Evolutionary conservation across 1,140 invertebrate species (phyloP), one percentile per base, ranked within the genome.

Genomic region (Apis cerana): DNA sequence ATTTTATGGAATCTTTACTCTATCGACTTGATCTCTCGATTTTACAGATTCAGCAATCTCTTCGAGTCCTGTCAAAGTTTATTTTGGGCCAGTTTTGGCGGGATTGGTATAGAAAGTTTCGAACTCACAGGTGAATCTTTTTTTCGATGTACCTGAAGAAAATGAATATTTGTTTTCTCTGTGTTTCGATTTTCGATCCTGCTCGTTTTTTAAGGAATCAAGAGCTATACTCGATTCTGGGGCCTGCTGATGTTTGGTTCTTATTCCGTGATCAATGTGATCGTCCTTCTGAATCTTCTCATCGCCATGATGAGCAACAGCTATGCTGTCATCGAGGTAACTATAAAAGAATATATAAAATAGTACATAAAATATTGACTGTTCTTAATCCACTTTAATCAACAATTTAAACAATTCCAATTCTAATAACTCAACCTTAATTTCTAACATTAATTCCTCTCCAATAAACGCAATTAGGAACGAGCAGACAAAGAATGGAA

Each of bases 221-320:
- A 97, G 91, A 95, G 95, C 0, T 97, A 97, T 90, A 97, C 97
- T 2, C 93, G 97, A 75, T 97, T 97, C 91, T 97, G 97, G 97
- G 97, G 96, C 50, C 92, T 97, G 78, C 94, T 97, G 74, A 97
- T 97, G 96, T 97, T 97, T 86, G 97, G 97, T 48, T 96, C 96
- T 3, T 97, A 97, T 92, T 97, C 96, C 74, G 97, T 97, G 69
- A 98, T 98, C 92, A 97, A 97, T 89, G 96, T 98, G 82, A 97
- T 98, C 89, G 97, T 98, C 23, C 94, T 98, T 23, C 93, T 98
- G 80, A 98, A 98, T 93, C 95, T 98, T 79, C 95, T 98, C 64
- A 98, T 98, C 87, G 97, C 97, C 80, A 98, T 98, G 97, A 98
- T 98, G 97, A 97, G 97, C 86, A 98, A 97, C 93, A 98, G 97